phyloP scores from a whole-genome alignment of 2,888 invertebrate genomes.

The Tetragonisca angustula region DNA sequence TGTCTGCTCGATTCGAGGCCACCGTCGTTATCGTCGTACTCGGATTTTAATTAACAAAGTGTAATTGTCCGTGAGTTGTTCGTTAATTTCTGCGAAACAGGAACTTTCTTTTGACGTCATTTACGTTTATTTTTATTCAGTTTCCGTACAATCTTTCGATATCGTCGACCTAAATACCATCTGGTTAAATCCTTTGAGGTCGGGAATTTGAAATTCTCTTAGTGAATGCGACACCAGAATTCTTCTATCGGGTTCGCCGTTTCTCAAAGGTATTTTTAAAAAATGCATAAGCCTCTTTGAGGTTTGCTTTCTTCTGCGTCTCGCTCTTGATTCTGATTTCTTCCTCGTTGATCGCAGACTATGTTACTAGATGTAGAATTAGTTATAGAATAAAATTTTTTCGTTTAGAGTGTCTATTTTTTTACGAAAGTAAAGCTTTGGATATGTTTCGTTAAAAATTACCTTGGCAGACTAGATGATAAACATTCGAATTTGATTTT shows the following conservation, averaged over 20 bases:
- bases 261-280: slow-evolving; percentile 20
- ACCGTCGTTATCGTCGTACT: neutral
- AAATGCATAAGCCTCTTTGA: slow-evolving; percentile 13
- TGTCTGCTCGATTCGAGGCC: too few species aligned
- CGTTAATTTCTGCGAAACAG: slow-evolving; percentile 20
- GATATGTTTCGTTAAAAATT: too few species aligned
- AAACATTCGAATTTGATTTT: too few species aligned
- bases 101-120: slow-evolving; percentile 12
- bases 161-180: slow-evolving; percentile 23
- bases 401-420: too few species aligned
- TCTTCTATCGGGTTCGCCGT: slow-evolving; percentile 16
- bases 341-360: neutral
- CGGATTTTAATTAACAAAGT: neutral
- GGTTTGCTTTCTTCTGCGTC: neutral
- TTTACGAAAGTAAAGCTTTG: too few species aligned
- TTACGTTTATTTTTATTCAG: slow-evolving; percentile 20
- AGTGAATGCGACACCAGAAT: slow-evolving; percentile 30
- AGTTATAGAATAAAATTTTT: neutral
- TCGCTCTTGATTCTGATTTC: neutral
- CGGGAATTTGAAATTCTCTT: slow-evolving; percentile 36
- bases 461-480: too few species aligned
- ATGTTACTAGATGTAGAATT: neutral
- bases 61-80: slow-evolving; percentile 1
- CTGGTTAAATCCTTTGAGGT: slow-evolving; percentile 25
- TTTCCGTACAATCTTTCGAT: slow-evolving; percentile 12